Evolutionary conservation across 2,888 invertebrate genomes (phyloP).

Genomic region (Phlogophora meticulosa): DNA sequence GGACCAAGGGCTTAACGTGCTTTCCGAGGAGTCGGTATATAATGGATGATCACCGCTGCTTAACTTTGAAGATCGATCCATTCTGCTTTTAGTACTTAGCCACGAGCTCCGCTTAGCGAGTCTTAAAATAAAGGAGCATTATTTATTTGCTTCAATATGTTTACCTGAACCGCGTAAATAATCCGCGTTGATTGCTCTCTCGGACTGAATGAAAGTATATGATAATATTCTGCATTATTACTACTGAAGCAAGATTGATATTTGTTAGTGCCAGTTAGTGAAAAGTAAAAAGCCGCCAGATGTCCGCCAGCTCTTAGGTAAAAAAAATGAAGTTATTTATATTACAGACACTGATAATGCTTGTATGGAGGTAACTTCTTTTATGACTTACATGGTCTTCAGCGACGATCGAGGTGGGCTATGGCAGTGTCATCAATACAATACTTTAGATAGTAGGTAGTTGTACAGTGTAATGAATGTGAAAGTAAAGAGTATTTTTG

Average conservation of each 20-base stretch:
- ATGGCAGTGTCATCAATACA: slow-evolving; percentile 58
- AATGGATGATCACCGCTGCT: too few relatives aligned
- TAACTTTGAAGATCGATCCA: too few relatives aligned
- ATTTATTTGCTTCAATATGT: too few relatives aligned
- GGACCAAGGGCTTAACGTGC: too few relatives aligned
- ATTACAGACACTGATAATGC: slow-evolving; percentile 62
- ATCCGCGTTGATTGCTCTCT: too few relatives aligned
- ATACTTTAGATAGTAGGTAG: slow-evolving; percentile 50
- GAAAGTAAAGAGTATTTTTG: neutral
- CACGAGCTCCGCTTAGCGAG: too few relatives aligned
- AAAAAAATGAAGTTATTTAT: slow-evolving; percentile 26
- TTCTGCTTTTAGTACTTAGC: too few relatives aligned
- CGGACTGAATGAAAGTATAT: too few relatives aligned
- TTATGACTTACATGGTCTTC: slow-evolving; percentile 66
- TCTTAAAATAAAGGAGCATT: neutral
- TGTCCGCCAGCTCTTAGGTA: slow-evolving; percentile 6
- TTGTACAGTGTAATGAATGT: slow-evolving; percentile 41
- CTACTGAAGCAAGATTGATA: neutral
- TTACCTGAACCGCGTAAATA: too few relatives aligned
- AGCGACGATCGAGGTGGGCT: slow-evolving; percentile 56
- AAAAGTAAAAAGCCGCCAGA: neutral
- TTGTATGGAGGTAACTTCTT: slow-evolving; percentile 48
- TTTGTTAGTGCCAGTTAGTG: neutral
- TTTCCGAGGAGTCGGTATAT: too few relatives aligned
- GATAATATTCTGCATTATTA: slow-evolving; percentile 2